Base-by-base conservation (phyloP, 2,797 vertebrate genomes). In the Intellagama lesueurii region DNA sequence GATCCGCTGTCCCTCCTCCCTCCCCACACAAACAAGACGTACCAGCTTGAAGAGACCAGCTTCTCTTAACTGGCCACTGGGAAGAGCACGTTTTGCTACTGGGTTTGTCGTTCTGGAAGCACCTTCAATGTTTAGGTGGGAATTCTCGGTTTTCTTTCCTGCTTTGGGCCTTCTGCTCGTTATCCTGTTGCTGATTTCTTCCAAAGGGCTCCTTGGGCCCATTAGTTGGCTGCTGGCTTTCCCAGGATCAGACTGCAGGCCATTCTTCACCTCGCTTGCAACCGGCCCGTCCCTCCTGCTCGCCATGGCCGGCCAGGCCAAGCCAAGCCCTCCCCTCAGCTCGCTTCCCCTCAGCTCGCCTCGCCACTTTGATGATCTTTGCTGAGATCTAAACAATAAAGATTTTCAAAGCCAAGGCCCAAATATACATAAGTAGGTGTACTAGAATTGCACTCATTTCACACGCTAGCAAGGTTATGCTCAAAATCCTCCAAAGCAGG, bases 181-280 rank as follows among this genome's bases (percentile, higher is more conserved):
- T 86, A 96, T 96, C 88, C 92, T 94, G 96, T 99, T 99, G 88
- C 98, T 98, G 1, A 98, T 97, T 94, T 99, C 98, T 91, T 97
- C 97, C 56, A 99, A 96, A 77, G 96, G 98, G 28, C 96, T 92
- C 75, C 98, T 97, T 93, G 95, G 97, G 2, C 86, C 85, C 22
- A 94, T 94, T 22, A 94, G 93, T 0, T 95, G 95, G 56, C 90
- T 89, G 95, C 98, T 98, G 0, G 88, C 92, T 95, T 95, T 95
- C 76, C 90, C 86, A 83, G 8, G 52, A 44, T 91, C 92, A 79
- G 91, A 95, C 60, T 30, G 4, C 22, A 91, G 88, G 73, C 90
- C 91, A 91, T 96, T 97, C 88, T 97, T 96, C 89, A 94, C 47
- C 69, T 94, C 94, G 83, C 88, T 95, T 44, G 95, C 35, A 56